Conservation (phyloP, 2,797 vertebrate genomes). For the Siniperca scherzeri region DNA sequence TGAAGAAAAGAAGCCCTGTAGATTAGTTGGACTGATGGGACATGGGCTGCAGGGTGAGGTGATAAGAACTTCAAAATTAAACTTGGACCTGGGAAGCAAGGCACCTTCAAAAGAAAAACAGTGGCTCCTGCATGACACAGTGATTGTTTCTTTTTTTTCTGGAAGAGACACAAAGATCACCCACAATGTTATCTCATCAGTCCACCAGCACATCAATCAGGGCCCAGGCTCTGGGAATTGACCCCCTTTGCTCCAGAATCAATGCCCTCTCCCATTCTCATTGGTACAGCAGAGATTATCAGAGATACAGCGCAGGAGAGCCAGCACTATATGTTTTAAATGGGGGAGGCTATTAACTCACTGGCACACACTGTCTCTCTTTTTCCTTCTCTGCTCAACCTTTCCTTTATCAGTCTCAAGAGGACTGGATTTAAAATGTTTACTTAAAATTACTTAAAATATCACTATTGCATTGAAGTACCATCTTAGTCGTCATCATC, state of each 20-base stretch:
- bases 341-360: slow-evolving; percentile 79
- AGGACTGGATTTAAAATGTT: slow-evolving; percentile 44
- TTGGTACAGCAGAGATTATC: slow-evolving; percentile 82
- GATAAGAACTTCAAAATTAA: slow-evolving; percentile 85
- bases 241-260: slow-evolving; percentile 82
- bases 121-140: slow-evolving; percentile 60
- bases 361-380: slow-evolving; percentile 61
- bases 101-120: slow-evolving; percentile 72
- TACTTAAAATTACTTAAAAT: not conserved
- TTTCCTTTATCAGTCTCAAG: slow-evolving; percentile 56
- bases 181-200: slow-evolving; percentile 87
- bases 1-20: slow-evolving; percentile 67
- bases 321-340: slow-evolving; percentile 74
- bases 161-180: slow-evolving; percentile 80
- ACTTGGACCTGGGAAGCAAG: slow-evolving; percentile 69
- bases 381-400: slow-evolving; percentile 54
- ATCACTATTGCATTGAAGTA: not conserved
- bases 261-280: slow-evolving; percentile 82
- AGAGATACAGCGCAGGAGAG: slow-evolving; percentile 78
- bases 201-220: slow-evolving; percentile 86
- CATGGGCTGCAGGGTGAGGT: slow-evolving; percentile 61
- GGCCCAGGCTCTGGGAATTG: slow-evolving; percentile 78
- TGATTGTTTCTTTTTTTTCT: slow-evolving; percentile 76
- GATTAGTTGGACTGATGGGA: slow-evolving; percentile 79
- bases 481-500: not conserved